Base-by-base conservation (phyloP, 23 tunicate genomes). In the Diplosoma virens region DNA sequence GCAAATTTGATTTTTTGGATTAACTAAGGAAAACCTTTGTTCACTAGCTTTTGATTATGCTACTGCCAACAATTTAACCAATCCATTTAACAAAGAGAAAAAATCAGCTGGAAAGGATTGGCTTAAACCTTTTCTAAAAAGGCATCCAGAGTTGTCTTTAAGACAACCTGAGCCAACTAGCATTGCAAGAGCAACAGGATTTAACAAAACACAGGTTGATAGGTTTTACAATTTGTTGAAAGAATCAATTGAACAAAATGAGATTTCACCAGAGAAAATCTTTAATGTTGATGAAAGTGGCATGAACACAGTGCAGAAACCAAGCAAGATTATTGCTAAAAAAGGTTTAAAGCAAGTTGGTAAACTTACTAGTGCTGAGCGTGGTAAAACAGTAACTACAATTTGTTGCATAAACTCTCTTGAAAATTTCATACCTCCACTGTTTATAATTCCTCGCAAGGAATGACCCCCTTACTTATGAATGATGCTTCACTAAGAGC, bases 81-180 rank as follows among this genome's bases (percentile, higher is more conserved):
- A 32, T 22, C 83, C 83, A 32, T 27, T 33, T 25, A 78, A 35
- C 54, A 9, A 33, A 23, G 21, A 78, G n/a, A 78, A 21, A 48
- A 64, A 21, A 21, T 21, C 33, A 47, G 77, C 25, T 46, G 84
- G 30, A 71, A 80, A 27, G 65, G 66, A 30, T 80, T 53, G 77
- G 29, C 66, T 25, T 22, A 25, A n/a, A 67, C 63, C 36, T 20
- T 80, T 80, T 48, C 53, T 73, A 20, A 67, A 47, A 50, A 67
- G 84, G 48, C 30, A 73, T 37, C 59, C 59, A 17, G 48, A 67
- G 24, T 52, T 80, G 25, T 21, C 41, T 22, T 30, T 80, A 28
- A 74, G 84, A 30, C 73, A 67, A 37, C 84, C 77, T 46, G 77
- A 80, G 53, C 6, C 84, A n/a, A 80, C 84, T 3, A 80, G 84